phyloP scores from a whole-genome alignment of 2,113 vertebrate species.

The Apaloderma vittatum region DNA sequence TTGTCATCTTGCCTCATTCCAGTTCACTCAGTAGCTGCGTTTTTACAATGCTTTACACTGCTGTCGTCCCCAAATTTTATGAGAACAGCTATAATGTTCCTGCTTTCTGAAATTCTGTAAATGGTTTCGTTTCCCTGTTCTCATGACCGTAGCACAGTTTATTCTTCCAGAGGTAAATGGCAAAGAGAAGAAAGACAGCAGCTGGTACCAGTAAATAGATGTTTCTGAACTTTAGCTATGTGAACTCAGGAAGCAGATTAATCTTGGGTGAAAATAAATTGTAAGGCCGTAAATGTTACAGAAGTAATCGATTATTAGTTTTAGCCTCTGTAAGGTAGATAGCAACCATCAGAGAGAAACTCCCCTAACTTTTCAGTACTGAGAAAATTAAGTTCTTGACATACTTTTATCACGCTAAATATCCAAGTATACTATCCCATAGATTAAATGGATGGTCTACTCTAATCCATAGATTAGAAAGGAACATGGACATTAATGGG shows the following conservation, averaged over 20 bases:
- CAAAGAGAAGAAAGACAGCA: neutral
- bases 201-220: neutral
- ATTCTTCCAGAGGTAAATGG: neutral
- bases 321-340: neutral
- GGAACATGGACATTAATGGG: neutral
- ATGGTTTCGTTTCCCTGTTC: neutral
- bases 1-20: neutral
- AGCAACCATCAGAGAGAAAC: neutral
- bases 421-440: neutral
- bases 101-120: neutral
- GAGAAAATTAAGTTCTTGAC: neutral
- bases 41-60: fast-evolving
- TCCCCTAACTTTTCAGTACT: neutral
- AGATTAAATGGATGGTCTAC: neutral
- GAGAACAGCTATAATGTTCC: neutral
- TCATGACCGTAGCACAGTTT: neutral
- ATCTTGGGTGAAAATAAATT: neutral
- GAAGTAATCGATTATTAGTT: neutral
- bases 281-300: neutral
- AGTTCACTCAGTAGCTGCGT: neutral
- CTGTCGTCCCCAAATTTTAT: neutral
- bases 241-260: neutral
- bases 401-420: neutral
- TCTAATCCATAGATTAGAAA: neutral
- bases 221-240: neutral